A percentile compares a stretch with the other conserved stretches of the same genome.
Evolutionary conservation across 2,888 invertebrate species (phyloP).

Genomic region (Dasypogon diadema): DNA sequence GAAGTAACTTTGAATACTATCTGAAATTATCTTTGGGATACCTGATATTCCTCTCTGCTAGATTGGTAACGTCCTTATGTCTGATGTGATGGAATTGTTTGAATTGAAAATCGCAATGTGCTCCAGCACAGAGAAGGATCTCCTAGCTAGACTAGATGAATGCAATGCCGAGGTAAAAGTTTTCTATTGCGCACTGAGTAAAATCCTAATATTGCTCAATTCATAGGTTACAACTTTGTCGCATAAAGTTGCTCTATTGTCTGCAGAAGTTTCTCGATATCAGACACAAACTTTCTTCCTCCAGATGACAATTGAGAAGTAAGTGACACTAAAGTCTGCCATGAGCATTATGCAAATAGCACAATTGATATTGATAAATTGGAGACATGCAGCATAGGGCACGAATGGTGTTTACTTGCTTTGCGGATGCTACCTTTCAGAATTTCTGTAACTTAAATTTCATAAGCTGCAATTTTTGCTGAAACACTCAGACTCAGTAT

Average conservation of each 20-base stretch:
- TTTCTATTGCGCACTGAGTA: background rate
- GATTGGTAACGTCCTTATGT: conserved; percentile 52
- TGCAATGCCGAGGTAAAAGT: conserved; percentile 50
- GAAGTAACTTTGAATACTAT: conserved; percentile 17
- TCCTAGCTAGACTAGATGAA: conserved; percentile 54
- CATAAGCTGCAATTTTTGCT: no score
- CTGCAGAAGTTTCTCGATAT: conserved; percentile 55
- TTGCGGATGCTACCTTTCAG: no score
- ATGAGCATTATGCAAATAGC: background rate
- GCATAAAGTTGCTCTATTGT: conserved; percentile 52
- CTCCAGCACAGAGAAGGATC: conserved; percentile 53
- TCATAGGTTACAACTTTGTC: conserved; percentile 54
- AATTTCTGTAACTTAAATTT: no score
- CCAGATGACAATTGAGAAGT: conserved; percentile 53
- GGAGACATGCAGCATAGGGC: background rate
- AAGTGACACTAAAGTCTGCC: background rate
- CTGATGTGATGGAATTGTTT: conserved; percentile 56
- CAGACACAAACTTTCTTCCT: conserved; percentile 52
- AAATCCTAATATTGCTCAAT: conserved; percentile 21
- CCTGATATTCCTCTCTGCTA: conserved; percentile 4
- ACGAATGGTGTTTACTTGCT: no score
- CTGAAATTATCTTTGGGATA: background rate
- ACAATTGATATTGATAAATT: background rate
- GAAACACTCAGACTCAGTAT: no score
- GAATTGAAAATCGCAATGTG: conserved; percentile 55